These are phyloP conservation scores for Mizuhopecten yessoensis DNA, from an alignment of 1,140 invertebrate species.

Conservation along the genomic window DNA sequence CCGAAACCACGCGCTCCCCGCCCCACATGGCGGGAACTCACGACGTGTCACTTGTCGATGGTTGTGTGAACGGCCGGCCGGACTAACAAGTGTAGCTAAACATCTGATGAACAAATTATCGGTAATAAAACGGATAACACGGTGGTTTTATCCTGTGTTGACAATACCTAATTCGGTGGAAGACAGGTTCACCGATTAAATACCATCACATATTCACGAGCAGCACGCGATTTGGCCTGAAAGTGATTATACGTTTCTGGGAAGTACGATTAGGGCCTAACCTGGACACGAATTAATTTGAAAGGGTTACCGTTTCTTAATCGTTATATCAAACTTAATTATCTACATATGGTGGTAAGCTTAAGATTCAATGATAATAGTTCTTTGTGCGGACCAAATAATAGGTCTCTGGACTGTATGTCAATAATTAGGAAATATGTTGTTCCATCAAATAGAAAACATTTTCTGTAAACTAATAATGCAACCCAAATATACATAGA, in stretches of 20 bases:
- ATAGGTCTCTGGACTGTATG: too few species aligned
- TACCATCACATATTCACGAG: background rate
- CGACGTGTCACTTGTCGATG: background rate
- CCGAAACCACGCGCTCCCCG: slow-evolving; percentile 16
- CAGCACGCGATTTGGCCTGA: background rate
- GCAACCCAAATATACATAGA: too few species aligned
- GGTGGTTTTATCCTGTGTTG: background rate
- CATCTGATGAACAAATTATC: background rate
- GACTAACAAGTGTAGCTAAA: background rate
- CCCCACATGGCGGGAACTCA: slow-evolving; percentile 19
- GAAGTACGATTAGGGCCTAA: background rate
- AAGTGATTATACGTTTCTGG: too few species aligned
- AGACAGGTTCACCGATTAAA: background rate
- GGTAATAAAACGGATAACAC: slow-evolving; percentile 19
- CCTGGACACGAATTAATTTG: background rate
- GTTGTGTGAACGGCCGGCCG: slow-evolving; percentile 24
- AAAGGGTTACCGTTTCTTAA: background rate
- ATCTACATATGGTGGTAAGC: too few species aligned
- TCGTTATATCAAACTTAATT: background rate
- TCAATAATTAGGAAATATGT: too few species aligned
- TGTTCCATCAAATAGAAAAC: too few species aligned
- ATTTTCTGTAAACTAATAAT: too few species aligned
- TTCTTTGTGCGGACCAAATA: too few species aligned
- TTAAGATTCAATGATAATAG: too few species aligned
- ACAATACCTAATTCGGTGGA: background rate